Evolutionary conservation across 1,140 invertebrate species (phyloP).

Genomic region (Frieseomelitta varia): DNA sequence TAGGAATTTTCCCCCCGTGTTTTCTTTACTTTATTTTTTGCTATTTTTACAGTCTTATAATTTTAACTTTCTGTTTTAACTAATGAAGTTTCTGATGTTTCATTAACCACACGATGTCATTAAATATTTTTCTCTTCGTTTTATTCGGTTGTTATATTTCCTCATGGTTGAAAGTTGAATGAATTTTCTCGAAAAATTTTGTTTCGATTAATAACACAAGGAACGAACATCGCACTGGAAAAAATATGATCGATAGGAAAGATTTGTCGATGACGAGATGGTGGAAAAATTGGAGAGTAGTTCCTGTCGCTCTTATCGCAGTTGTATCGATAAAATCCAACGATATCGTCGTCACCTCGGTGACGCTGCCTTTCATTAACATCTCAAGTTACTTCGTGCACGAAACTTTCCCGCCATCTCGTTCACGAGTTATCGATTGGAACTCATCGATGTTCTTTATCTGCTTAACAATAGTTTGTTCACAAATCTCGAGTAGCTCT

Average conservation of each 20-base stretch:
- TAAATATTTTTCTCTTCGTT: no score
- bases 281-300: not conserved
- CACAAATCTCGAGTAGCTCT: not conserved
- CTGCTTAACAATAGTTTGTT: conserved; percentile 1
- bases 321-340: conserved; percentile 25
- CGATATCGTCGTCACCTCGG: conserved; percentile 47
- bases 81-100: no score
- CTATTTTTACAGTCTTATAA: no score
- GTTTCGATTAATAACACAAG: conserved; percentile 20
- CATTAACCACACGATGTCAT: no score
- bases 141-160: no score
- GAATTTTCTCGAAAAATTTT: conserved; percentile 20
- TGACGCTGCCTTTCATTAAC: conserved; percentile 64
- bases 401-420: conserved; percentile 37
- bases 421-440: conserved; percentile 43
- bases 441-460: conserved; percentile 3
- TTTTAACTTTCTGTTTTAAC: no score
- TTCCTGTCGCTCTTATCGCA: conserved; percentile 11
- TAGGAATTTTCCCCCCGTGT: no score
- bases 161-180: not conserved
- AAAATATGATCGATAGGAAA: not conserved
- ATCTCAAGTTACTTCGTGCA: conserved; percentile 56
- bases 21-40: no score
- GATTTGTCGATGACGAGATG: not conserved
- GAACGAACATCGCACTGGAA: not conserved